These are phyloP conservation scores for Drosophila suboccidentalis DNA, from an alignment of 2,888 invertebrate species.

Conservation along the genomic window DNA sequence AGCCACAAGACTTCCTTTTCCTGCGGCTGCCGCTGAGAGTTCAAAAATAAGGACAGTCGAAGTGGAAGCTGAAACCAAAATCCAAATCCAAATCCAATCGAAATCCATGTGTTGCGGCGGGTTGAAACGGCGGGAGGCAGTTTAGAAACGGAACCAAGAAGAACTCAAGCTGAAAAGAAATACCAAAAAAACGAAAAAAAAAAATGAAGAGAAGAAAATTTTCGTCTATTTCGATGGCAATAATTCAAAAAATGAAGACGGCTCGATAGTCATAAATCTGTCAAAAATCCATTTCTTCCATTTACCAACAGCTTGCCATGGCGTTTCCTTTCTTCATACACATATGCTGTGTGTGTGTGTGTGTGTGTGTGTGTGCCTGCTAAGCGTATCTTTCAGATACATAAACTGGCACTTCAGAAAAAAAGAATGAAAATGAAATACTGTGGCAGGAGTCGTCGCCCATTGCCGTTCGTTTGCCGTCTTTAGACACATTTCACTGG, in stretches of 20 bases:
- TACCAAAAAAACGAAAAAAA: constrained; percentile 21
- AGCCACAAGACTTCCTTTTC: constrained; percentile 55
- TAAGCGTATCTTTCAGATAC: constrained; percentile 83
- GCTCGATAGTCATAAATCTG: constrained; percentile 86
- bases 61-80: constrained; percentile 8
- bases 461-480: constrained; percentile 62
- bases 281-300: constrained; percentile 86
- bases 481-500: constrained; percentile 71
- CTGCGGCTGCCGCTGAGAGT: constrained; percentile 21
- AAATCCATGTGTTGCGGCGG: constrained; percentile 54
- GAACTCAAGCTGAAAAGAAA: constrained; percentile 31
- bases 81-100: constrained; percentile 31
- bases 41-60: constrained; percentile 15
- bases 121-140: constrained; percentile 46
- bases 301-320: constrained; percentile 78
- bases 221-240: constrained; percentile 86
- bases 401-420: constrained; percentile 79
- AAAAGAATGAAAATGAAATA: constrained; percentile 58
- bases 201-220: constrained; percentile 58
- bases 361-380: constrained; percentile 50
- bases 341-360: constrained; percentile 37
- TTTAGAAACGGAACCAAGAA: constrained; percentile 44
- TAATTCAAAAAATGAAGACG: constrained; percentile 86
- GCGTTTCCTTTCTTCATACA: constrained; percentile 72
- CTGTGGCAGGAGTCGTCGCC: constrained; percentile 63